Percentiles rank a stretch among this genome's conserved stretches.
Conservation (phyloP, 2,888 invertebrate species). For the Drosophila seclusa region DNA sequence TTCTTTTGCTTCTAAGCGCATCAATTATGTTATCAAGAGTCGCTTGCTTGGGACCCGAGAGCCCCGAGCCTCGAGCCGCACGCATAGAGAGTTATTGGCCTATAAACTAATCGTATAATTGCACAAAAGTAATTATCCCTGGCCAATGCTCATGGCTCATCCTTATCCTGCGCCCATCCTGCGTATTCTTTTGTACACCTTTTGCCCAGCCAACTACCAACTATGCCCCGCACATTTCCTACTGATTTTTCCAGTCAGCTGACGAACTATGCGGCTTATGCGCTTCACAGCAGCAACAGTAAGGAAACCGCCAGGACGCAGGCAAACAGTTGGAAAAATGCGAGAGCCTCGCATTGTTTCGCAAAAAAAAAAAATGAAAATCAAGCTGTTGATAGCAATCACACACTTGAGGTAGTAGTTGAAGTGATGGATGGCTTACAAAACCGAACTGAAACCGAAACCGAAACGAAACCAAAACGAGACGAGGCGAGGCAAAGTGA, state of each 20-base stretch:
- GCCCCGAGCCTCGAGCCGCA: conserved; percentile 5
- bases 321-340: conserved; percentile 24
- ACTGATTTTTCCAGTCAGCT: conserved; percentile 77
- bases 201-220: conserved; percentile 23
- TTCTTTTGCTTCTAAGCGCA: conserved; percentile 38
- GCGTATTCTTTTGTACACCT: conserved; percentile 55
- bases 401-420: conserved; percentile 71
- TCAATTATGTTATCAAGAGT: conserved; percentile 61
- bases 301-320: conserved; percentile 35
- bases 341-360: conserved; percentile 43
- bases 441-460: conserved; percentile 20
- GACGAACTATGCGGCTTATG: conserved; percentile 76
- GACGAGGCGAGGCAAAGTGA: not conserved
- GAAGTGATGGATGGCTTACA: conserved; percentile 55
- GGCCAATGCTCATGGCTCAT: conserved; percentile 41
- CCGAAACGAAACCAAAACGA: conserved; percentile 13
- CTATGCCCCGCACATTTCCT: conserved; percentile 42
- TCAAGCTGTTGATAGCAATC: conserved; percentile 80
- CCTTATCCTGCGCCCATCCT: conserved; percentile 39
- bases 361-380: conserved; percentile 59
- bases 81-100: conserved; percentile 80
- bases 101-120: conserved; percentile 83
- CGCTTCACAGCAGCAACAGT: conserved; percentile 57
- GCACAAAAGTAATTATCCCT: conserved; percentile 75
- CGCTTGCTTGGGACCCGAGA: conserved; percentile 12